phyloP scores from a whole-genome alignment of 2,797 vertebrate genomes.

The Thalassophryne amazonica region DNA sequence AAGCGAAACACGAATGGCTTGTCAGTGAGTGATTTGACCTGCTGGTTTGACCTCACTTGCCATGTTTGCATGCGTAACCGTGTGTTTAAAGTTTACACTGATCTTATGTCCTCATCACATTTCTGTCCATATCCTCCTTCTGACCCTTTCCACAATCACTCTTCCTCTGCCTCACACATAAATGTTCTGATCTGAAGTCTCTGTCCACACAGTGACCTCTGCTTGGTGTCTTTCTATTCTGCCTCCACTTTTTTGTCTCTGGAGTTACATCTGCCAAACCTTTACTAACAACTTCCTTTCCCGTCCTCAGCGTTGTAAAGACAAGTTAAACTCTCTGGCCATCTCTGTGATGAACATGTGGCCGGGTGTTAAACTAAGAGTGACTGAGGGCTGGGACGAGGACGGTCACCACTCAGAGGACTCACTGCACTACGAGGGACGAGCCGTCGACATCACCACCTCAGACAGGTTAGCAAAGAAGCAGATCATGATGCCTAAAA shows the following conservation, averaged over 20 bases:
- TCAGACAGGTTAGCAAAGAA: conserved; percentile 79
- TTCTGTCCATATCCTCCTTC: background rate
- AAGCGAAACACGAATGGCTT: background rate
- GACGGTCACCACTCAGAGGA: conserved; percentile 96
- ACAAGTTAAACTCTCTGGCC: conserved; percentile 95
- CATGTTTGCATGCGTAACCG: background rate
- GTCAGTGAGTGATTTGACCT: conserved; percentile 24
- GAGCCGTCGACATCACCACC: conserved; percentile 96
- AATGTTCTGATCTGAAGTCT: no score
- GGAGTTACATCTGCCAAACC: no score
- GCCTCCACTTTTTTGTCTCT: no score
- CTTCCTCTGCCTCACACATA: background rate
- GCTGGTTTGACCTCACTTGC: conserved; percentile 3
- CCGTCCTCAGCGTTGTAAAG: conserved; percentile 93
- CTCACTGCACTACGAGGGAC: conserved; percentile 96
- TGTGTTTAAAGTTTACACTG: background rate
- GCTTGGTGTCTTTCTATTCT: background rate
- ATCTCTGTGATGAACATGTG: conserved; percentile 99
- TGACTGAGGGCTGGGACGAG: conserved; percentile 98
- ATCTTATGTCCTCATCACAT: background rate
- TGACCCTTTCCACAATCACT: background rate
- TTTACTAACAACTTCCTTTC: conserved; percentile 3
- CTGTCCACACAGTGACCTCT: background rate
- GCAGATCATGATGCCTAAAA: background rate
- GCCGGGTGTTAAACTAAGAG: conserved; percentile 93